Evolutionary conservation across 2,888 invertebrate species (phyloP), one percentile per base, ranked within the genome.

Genomic region (Sinopyrophorus schimmeli): DNA sequence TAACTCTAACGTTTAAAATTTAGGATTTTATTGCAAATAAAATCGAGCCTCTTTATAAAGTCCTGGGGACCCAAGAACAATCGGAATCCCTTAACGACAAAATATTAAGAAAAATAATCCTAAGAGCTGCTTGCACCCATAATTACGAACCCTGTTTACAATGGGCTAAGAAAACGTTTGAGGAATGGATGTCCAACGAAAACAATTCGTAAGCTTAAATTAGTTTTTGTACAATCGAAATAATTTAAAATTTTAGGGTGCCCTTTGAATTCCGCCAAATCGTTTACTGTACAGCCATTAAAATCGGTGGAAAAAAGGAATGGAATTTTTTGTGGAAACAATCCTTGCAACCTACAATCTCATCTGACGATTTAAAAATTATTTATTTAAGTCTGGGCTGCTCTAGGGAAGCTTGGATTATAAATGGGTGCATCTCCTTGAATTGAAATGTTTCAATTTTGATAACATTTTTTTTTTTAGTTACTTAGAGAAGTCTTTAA

Each of bases 301-400:
- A 76, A 41, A 70, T 80, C 46, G 89, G 89, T 24, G 80, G 80
- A 0, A 71, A 78, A 12, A 73, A 74, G 0, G 88, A 88, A 64
- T 91, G 88, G 82, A 77, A 86, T 18, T 84, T 85, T 68, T 73
- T 87, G 23, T 86, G 84, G 80, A 60, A 76, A 2, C 73, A 80
- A 58, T 88, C 84, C 72, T 61, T 72, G 20, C 75, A 75, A 37
- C 74, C 83, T 1, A 77, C 79, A 7, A 80, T 83, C 30, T 83
- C 84, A 1, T 73, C 78, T 1, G 80, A 74, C 5, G 55, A 77
- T 72, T 66, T 71, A 20, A 69, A 77, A 52, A 70, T 76, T 34
- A 74, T 79, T 27, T 73, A 72, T 62, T 74, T 73, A 53, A 67
- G 68, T 39, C 67, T 82, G 56, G 78, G 81, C n/a, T 74, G 76